Evolutionary conservation across 2,888 invertebrate species (phyloP).

Genomic region (Balanococcus diminutus): DNA sequence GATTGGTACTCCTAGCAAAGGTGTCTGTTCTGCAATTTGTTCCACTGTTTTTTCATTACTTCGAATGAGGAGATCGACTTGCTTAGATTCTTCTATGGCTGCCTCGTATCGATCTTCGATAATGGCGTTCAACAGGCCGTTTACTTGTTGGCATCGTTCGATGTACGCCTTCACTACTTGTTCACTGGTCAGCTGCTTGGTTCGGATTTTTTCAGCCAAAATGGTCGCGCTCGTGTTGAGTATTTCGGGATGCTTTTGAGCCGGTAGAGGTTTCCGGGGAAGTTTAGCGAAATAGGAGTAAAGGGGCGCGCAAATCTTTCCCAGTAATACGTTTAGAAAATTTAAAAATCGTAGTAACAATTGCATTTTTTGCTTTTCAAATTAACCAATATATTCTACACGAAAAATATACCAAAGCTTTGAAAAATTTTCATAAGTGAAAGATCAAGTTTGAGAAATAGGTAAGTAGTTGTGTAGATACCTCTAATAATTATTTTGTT

Average conservation of each 20-base stretch:
- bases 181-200: slow-evolving; percentile 69
- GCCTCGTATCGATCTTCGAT: slow-evolving; percentile 79
- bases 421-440: too few species aligned
- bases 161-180: slow-evolving; percentile 77
- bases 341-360: not conserved
- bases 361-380: not conserved
- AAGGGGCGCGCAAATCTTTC: not conserved
- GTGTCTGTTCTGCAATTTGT: slow-evolving; percentile 72
- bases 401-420: too few species aligned
- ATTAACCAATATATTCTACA: too few species aligned
- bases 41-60: slow-evolving; percentile 66
- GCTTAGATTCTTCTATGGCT: slow-evolving; percentile 78
- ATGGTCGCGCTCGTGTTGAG: slow-evolving; percentile 57
- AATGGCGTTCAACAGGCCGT: slow-evolving; percentile 79
- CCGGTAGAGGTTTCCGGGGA: not conserved
- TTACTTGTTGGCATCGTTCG: slow-evolving; percentile 76
- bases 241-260: slow-evolving; percentile 33
- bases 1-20: slow-evolving; percentile 88
- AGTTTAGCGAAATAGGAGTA: not conserved
- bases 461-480: too few species aligned
- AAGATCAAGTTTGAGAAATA: too few species aligned
- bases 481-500: too few species aligned
- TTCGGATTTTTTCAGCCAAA: slow-evolving; percentile 72
- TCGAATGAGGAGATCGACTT: slow-evolving; percentile 73
- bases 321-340: not conserved